These are phyloP conservation scores for Gallinago stenura DNA, from an alignment of 2,797 vertebrate species.

Conservation along the genomic window DNA sequence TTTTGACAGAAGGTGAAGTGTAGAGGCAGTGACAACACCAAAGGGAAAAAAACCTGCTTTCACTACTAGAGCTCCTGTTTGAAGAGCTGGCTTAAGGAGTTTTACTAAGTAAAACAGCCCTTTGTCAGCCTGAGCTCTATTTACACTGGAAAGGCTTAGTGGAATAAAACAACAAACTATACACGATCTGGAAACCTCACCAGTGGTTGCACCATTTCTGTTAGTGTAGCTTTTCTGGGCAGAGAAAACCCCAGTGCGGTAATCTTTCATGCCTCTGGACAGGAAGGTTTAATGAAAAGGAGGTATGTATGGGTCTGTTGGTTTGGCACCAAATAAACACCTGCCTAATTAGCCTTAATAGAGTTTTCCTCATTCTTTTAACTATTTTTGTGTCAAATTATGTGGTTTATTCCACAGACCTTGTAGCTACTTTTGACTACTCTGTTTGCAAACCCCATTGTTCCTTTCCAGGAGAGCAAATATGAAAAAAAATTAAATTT, in stretches of 20 bases:
- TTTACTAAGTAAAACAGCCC: neutral
- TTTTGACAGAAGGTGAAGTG: neutral
- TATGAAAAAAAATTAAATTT: neutral
- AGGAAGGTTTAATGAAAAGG: neutral
- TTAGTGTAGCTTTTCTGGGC: neutral
- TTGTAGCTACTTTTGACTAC: neutral
- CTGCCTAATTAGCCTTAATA: neutral
- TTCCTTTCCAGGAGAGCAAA: neutral
- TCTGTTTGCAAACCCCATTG: neutral
- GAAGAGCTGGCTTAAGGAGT: conserved; percentile 20
- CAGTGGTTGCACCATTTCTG: neutral
- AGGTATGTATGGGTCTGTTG: neutral
- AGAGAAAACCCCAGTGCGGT: neutral
- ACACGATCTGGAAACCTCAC: conserved; percentile 20
- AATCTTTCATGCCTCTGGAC: neutral
- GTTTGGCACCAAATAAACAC: neutral
- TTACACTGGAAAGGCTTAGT: conserved; percentile 26
- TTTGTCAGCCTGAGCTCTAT: conserved; percentile 26
- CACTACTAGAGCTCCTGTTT: neutral
- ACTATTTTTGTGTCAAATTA: neutral
- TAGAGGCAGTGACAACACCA: neutral
- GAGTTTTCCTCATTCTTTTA: neutral
- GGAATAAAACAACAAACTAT: conserved; percentile 9
- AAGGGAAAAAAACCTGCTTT: neutral
- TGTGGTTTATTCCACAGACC: neutral